A percentile compares a stretch with the other conserved stretches of the same genome.
phyloP scores from a whole-genome alignment of 2,797 vertebrate genomes.

The Cossypha dichroa region DNA sequence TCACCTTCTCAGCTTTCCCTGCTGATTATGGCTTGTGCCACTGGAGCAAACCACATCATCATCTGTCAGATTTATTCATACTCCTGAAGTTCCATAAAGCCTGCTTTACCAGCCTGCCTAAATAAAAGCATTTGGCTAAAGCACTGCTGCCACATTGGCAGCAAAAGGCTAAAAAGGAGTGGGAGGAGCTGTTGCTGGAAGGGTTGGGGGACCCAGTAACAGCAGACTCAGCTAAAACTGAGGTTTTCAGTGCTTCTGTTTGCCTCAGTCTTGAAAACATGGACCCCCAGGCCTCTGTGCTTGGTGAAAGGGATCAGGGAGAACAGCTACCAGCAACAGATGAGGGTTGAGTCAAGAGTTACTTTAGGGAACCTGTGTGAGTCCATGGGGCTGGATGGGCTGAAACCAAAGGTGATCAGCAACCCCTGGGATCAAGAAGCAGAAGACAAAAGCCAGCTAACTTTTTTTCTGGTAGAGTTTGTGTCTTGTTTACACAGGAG shows the following conservation, averaged over 20 bases:
- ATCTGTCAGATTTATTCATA: rapidly evolving
- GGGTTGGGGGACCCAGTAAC: background rate
- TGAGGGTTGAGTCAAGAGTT: background rate
- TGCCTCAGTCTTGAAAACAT: background rate
- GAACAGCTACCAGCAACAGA: background rate
- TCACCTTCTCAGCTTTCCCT: conserved; percentile 24
- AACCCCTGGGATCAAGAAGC: background rate
- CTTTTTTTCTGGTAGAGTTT: background rate
- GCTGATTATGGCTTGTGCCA: background rate
- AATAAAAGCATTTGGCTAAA: background rate
- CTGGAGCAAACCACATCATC: background rate
- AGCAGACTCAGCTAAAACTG: background rate
- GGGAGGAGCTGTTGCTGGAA: rapidly evolving
- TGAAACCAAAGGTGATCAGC: background rate
- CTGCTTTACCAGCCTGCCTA: background rate
- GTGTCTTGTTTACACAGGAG: rapidly evolving
- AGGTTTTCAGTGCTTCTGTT: background rate
- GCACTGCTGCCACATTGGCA: background rate
- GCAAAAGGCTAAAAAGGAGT: background rate
- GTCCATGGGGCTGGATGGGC: background rate
- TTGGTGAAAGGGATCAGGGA: background rate
- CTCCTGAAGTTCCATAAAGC: background rate
- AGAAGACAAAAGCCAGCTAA: background rate
- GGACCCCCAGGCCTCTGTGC: background rate
- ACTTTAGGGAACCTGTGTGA: rapidly evolving